Evolutionary conservation across 2,113 vertebrate species (phyloP).

Genomic region (Chrysemys picta): DNA sequence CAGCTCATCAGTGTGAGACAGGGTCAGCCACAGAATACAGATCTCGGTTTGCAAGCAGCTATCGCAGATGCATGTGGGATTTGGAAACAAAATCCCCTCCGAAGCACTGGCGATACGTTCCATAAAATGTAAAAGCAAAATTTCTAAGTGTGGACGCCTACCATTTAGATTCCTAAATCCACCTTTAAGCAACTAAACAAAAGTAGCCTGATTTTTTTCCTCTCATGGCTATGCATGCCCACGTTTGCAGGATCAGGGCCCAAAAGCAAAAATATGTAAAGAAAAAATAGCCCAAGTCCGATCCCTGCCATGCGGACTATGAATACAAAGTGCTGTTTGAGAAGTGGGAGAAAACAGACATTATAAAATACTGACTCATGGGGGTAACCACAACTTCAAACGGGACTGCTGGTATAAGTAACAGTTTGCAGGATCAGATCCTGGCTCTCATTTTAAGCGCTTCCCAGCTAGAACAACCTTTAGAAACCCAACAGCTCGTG

Average conservation of each 20-base stretch:
- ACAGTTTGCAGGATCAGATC: not conserved
- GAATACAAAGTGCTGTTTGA: not conserved
- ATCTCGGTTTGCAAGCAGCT: not conserved
- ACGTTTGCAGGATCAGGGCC: not conserved
- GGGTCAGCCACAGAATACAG: not conserved
- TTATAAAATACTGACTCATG: not conserved
- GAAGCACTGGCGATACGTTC: not conserved
- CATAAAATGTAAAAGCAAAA: not conserved
- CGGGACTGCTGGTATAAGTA: not conserved
- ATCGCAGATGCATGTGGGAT: fast-evolving
- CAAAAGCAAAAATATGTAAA: not conserved
- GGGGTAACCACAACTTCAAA: not conserved
- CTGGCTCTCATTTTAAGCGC: not conserved
- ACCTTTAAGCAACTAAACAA: not conserved
- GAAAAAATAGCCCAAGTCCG: not conserved
- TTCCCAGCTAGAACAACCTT: not conserved
- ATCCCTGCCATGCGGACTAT: not conserved
- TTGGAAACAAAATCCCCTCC: not conserved
- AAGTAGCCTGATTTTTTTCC: not conserved
- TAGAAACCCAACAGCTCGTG: not conserved
- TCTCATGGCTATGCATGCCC: fast-evolving
- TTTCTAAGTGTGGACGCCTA: fast-evolving
- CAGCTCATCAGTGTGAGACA: fast-evolving
- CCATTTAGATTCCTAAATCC: not conserved
- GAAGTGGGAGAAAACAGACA: not conserved